Conservation (phyloP, 2,888 invertebrate genomes). For the Rhabditophanes sp. region DNA sequence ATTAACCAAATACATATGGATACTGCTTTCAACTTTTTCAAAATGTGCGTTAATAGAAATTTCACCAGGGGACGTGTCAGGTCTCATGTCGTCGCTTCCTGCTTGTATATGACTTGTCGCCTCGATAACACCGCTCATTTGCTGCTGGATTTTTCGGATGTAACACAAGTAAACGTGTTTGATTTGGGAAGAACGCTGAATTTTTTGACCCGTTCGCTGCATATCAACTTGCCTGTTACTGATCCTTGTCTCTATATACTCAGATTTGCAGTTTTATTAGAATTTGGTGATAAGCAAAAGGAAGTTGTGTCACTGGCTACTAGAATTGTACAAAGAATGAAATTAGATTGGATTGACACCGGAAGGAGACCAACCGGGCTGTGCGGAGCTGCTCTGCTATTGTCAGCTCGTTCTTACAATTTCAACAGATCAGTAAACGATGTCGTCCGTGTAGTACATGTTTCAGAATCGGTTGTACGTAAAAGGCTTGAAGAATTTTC, state of each 20-base stretch:
- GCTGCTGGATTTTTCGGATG: constrained; percentile 88
- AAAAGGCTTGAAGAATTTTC: constrained; percentile 69
- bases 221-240: constrained; percentile 54
- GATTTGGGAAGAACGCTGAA: constrained; percentile 81
- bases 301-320: constrained; percentile 86
- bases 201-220: constrained; percentile 68
- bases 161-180: constrained; percentile 64
- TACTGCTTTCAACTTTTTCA: constrained; percentile 79
- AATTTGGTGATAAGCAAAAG: constrained; percentile 70
- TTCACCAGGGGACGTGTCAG: constrained; percentile 73
- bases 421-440: constrained; percentile 24
- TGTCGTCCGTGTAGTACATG: constrained; percentile 39
- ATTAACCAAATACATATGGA: constrained; percentile 79
- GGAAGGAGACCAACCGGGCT: constrained; percentile 88
- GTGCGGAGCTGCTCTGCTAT: constrained; percentile 87
- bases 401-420: constrained; percentile 78
- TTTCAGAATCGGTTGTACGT: constrained; percentile 37
- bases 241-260: constrained; percentile 90
- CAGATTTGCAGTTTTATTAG: constrained; percentile 77
- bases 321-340: constrained; percentile 86
- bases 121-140: constrained; percentile 85
- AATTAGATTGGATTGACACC: constrained; percentile 86
- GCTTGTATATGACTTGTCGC: constrained; percentile 88
- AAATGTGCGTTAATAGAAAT: constrained; percentile 50
- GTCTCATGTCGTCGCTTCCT: constrained; percentile 80